Percentiles rank a stretch among this genome's conserved stretches.
phyloP scores from a whole-genome alignment of 2,113 vertebrate genomes.

The Pholis gunnellus region DNA sequence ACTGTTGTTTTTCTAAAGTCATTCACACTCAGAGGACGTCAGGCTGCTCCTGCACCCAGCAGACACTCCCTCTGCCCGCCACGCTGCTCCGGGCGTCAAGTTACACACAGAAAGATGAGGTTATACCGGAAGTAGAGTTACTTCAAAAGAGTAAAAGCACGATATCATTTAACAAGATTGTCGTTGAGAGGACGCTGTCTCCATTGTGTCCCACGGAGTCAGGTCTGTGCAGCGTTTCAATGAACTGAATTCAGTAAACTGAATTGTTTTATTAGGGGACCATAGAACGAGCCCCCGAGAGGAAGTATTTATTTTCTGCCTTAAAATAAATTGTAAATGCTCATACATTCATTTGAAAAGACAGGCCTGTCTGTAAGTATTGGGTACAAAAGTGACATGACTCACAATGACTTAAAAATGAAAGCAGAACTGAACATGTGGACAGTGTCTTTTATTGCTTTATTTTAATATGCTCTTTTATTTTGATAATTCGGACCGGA shows the following conservation, averaged over 20 bases:
- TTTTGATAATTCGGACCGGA: conserved; percentile 27
- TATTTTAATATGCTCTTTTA: neutral
- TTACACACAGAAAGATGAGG: fast-evolving
- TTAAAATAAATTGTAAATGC: neutral
- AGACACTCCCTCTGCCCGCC: conserved; percentile 64
- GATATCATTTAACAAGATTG: neutral
- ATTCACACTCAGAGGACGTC: conserved; percentile 63
- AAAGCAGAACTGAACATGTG: neutral
- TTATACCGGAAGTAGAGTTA: neutral
- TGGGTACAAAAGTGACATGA: neutral
- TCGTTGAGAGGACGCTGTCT: neutral
- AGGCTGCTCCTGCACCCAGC: conserved; percentile 29
- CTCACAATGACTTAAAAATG: neutral
- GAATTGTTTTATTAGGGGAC: neutral
- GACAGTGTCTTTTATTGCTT: too few species aligned
- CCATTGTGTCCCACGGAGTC: neutral
- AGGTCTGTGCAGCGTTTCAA: neutral
- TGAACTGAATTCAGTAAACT: neutral
- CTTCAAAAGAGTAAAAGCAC: conserved; percentile 63
- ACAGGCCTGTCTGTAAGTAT: neutral
- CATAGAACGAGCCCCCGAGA: neutral
- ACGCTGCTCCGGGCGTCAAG: conserved; percentile 14
- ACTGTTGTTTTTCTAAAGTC: conserved; percentile 23
- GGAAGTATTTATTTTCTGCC: neutral
- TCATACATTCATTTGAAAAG: neutral